Evolutionary conservation across 2,113 vertebrate species (phyloP).

Genomic region (Leptodactylus fuscus): DNA sequence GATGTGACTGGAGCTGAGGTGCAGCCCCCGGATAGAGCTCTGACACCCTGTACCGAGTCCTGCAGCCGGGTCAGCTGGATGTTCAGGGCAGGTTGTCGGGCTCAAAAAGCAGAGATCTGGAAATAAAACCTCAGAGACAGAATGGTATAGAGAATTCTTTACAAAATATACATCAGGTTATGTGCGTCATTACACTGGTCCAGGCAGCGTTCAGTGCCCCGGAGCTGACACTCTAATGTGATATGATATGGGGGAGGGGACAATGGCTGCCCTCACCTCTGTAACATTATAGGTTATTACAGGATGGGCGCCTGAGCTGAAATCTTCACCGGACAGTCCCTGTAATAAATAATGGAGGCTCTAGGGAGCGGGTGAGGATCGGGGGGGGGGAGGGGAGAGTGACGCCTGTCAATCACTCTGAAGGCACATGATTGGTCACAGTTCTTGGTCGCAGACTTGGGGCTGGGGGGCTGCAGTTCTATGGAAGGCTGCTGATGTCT

Average conservation of each 20-base stretch:
- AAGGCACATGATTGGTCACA: slow-evolving; percentile 47
- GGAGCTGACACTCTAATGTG: neutral
- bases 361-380: slow-evolving; percentile 5
- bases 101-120: neutral
- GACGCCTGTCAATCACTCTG: neutral
- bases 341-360: slow-evolving; percentile 49
- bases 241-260: too few species aligned
- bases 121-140: too few species aligned
- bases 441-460: slow-evolving; percentile 42
- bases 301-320: too few species aligned
- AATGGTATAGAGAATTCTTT: slow-evolving; percentile 34
- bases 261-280: neutral
- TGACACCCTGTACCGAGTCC: neutral
- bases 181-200: neutral
- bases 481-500: slow-evolving; percentile 94
- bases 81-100: too few species aligned
- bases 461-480: slow-evolving; percentile 64
- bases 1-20: too few species aligned
- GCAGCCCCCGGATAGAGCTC: too few species aligned
- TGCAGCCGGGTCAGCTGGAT: too few species aligned
- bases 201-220: too few species aligned
- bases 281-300: too few species aligned
- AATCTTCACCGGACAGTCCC: neutral
- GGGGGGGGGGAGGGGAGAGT: neutral
- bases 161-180: slow-evolving; percentile 54